These are phyloP conservation scores for Dryas iulia DNA, from an alignment of 1,140 invertebrate species.

Conservation along the genomic window DNA sequence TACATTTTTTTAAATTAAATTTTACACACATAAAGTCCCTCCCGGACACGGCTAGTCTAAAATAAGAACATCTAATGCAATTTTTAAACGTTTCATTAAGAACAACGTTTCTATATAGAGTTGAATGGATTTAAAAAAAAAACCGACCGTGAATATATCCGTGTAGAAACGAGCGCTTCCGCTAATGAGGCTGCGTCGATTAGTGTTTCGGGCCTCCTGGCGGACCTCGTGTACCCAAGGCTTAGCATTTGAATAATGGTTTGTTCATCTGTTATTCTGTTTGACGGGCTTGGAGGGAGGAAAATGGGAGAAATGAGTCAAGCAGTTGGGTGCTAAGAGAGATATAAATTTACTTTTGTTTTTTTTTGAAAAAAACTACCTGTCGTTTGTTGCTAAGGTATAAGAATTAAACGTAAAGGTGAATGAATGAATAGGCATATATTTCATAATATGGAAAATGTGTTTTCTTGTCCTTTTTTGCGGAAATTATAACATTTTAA, in stretches of 20 bases:
- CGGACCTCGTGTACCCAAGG: constrained; percentile 21
- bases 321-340: not conserved
- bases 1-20: too few species aligned
- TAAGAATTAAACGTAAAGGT: too few species aligned
- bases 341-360: not conserved
- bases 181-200: constrained; percentile 52
- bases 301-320: not conserved
- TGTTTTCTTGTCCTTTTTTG: too few species aligned
- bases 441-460: too few species aligned
- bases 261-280: constrained; percentile 17
- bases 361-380: not conserved
- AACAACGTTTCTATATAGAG: constrained; percentile 6
- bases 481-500: too few species aligned
- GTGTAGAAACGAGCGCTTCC: constrained; percentile 49
- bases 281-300: constrained; percentile 14
- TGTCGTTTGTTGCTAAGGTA: not conserved
- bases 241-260: constrained; percentile 29
- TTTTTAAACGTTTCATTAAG: constrained; percentile 60
- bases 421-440: too few species aligned
- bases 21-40: too few species aligned
- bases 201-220: constrained; percentile 43
- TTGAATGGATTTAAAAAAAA: constrained; percentile 22
- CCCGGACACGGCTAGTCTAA: too few species aligned
- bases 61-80: constrained; percentile 29
- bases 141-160: constrained; percentile 52